A percentile compares a stretch with the other conserved stretches of the same genome.
Evolutionary conservation across 37 sponge, comb jelly and placozoan genomes (phyloP).

Genomic region (Cliona cf. orientalis): DNA sequence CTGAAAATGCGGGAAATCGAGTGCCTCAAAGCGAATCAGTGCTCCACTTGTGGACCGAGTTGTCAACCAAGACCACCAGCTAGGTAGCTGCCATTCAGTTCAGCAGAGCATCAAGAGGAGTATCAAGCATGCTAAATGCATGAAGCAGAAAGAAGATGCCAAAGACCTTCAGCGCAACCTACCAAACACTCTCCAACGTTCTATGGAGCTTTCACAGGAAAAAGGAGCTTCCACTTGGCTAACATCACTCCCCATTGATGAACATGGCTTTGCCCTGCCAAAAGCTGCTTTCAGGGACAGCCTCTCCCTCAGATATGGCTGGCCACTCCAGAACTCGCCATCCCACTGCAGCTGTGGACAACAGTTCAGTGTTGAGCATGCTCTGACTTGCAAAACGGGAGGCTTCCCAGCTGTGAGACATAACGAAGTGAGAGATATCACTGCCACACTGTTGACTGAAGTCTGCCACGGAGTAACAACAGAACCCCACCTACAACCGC

Average conservation of each 20-base stretch:
- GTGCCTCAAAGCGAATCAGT: too few relatives aligned
- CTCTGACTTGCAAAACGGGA: slow-evolving; percentile 17
- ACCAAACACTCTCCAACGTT: not conserved
- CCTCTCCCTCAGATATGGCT: slow-evolving; percentile 27
- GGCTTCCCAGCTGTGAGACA: slow-evolving; percentile 38
- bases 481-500: slow-evolving; percentile 48
- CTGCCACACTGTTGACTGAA: slow-evolving; percentile 42
- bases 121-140: too few relatives aligned
- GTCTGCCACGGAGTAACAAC: slow-evolving; percentile 41
- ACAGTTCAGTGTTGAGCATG: slow-evolving; percentile 22
- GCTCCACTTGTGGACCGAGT: too few relatives aligned
- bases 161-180: not conserved
- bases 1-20: too few relatives aligned
- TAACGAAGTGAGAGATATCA: slow-evolving; percentile 44
- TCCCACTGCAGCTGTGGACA: slow-evolving; percentile 30
- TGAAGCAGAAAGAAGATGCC: not conserved
- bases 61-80: too few relatives aligned
- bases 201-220: slow-evolving; percentile 25
- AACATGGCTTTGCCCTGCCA: slow-evolving; percentile 35
- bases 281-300: slow-evolving; percentile 31
- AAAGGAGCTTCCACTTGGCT: slow-evolving; percentile 44
- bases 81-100: too few relatives aligned
- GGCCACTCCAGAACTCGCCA: slow-evolving; percentile 31
- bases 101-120: too few relatives aligned
- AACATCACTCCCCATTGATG: slow-evolving; percentile 21